Base-by-base conservation (phyloP, 2,888 invertebrate genomes). In the Patella depressa region DNA sequence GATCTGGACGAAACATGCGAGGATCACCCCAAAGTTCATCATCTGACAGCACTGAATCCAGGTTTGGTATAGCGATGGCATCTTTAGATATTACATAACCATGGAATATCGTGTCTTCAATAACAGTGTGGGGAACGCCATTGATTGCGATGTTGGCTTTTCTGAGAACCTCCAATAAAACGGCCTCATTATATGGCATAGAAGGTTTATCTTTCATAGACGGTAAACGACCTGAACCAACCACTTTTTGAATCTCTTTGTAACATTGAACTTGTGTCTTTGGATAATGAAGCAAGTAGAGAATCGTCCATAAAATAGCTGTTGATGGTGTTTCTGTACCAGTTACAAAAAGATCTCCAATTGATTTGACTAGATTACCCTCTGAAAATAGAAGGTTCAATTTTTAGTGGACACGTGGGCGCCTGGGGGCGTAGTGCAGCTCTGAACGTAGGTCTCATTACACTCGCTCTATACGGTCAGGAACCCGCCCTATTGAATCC, bases 291-390 rank as follows among this genome's bases (percentile, higher is more conserved):
- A 96, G 96, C 88, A 97, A 94, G 87, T 96, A 93, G 81, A 95
- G 95, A 7, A 97, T 93, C 79, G 95, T 95, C 93, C 97, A 97
- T 88, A 95, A 95, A 81, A 96, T 95, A 0, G 95, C 96, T 17
- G 97, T 95, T n/a, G 95, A 94, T 0, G 95, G 95, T 1, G 96
- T 96, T 87, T 96, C 96, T 88, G 85, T 84, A 11, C 87, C 88
- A 19, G 89, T 88, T 11, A 80, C 76, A 69, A 87, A 85, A 2
- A 88, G 80, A 71, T 87, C 88, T 2, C 65, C 65, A 17, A 86
- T 79, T 0, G 81, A 71, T 2, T 74, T 74, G 17, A 77, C 29
- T 11, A 87, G 57, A 34, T 84, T 80, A 2, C 72, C 76, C 17
- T 81, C 84, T 84, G 76, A 15, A 73, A 76, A 72, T 54, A 53